These are phyloP conservation scores for Acleris holmiana DNA, from an alignment of 2,888 invertebrate genomes.

Conservation along the genomic window DNA sequence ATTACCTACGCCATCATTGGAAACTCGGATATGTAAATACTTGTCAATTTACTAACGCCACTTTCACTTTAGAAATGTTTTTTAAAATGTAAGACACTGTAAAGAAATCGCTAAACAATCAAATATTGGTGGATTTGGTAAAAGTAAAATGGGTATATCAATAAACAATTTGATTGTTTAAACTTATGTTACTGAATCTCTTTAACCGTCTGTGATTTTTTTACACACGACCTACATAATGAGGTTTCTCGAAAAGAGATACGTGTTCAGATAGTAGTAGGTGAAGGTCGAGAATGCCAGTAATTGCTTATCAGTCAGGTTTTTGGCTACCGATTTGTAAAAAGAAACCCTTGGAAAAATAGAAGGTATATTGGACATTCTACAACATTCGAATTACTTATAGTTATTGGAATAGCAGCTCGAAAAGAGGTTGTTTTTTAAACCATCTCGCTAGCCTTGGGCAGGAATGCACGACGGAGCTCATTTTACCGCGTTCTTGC, in stretches of 20 bases:
- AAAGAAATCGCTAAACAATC: constrained; percentile 1
- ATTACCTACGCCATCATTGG: constrained; percentile 21
- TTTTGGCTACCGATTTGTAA: too few relatives aligned
- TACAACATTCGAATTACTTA: constrained; percentile 16
- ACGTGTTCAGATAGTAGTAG: too few relatives aligned
- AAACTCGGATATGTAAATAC: constrained; percentile 31
- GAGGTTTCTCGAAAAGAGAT: too few relatives aligned
- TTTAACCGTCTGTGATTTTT: too few relatives aligned
- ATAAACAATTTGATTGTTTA: too few relatives aligned
- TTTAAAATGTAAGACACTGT: constrained; percentile 16
- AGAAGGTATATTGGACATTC: not conserved
- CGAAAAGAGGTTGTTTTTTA: constrained; percentile 14
- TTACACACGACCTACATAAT: too few relatives aligned
- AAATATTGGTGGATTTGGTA: not conserved
- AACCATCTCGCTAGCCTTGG: constrained; percentile 25
- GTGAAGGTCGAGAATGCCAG: too few relatives aligned
- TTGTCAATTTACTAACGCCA: constrained; percentile 19
- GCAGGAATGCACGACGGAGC: constrained; percentile 14
- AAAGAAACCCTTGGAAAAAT: constrained; percentile 25
- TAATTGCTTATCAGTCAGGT: too few relatives aligned
- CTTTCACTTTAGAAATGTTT: constrained; percentile 30
- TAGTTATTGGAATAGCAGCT: constrained; percentile 19
- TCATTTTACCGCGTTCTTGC: constrained; percentile 25
- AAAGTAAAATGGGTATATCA: constrained; percentile 4
- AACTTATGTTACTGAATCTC: too few relatives aligned